Percentiles rank a stretch among this genome's conserved stretches.
phyloP scores from a whole-genome alignment of 2,888 invertebrate species.

The Lottia scabra region DNA sequence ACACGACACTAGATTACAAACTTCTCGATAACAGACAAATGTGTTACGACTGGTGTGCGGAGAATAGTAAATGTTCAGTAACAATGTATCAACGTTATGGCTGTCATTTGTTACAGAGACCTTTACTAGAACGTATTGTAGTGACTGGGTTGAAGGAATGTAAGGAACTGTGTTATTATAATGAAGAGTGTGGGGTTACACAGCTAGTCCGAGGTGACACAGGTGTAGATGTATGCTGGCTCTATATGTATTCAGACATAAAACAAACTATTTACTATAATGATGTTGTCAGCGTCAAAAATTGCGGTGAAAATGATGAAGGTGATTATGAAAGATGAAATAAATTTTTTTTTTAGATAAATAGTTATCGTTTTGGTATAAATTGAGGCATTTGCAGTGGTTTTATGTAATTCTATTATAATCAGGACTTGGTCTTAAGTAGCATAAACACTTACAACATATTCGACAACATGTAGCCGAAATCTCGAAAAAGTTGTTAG shows the following conservation, averaged over 20 bases:
- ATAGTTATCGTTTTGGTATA: no score
- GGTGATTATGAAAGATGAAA: no score
- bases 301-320: background rate
- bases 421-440: no score
- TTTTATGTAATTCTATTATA: no score
- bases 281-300: background rate
- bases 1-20: background rate
- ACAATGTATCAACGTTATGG: background rate
- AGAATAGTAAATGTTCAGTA: background rate
- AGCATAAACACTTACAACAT: no score
- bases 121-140: background rate
- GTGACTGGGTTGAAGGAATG: background rate
- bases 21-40: background rate
- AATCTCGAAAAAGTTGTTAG: no score
- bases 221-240: background rate
- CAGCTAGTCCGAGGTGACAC: background rate
- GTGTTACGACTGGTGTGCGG: background rate
- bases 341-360: no score
- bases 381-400: no score
- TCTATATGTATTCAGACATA: background rate
- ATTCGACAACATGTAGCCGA: no score
- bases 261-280: background rate
- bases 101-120: background rate
- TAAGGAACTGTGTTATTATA: background rate
- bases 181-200: background rate